Evolutionary conservation across 2,888 invertebrate species (phyloP).

Genomic region (Resseliella maxima): DNA sequence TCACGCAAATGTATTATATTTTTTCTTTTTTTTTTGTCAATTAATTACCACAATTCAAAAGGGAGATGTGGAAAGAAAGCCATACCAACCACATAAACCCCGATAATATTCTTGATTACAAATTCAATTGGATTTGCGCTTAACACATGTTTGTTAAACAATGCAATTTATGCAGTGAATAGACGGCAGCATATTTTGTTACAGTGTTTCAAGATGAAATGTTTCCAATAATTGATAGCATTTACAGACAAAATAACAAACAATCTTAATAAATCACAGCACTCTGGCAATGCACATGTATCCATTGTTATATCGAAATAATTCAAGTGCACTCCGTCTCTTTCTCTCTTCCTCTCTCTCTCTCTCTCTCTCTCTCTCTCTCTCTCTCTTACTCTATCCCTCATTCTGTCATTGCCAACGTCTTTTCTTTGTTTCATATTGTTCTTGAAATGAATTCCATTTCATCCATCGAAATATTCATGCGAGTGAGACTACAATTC

Average conservation of each 20-base stretch:
- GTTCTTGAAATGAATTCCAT: too few relatives aligned
- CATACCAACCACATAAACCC: neutral
- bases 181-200: neutral
- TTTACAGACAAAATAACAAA: slow-evolving; percentile 25
- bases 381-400: neutral
- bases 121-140: neutral
- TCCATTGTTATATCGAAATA: neutral
- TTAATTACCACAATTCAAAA: neutral
- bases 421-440: too few relatives aligned
- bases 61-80: too few relatives aligned
- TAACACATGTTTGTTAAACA: neutral
- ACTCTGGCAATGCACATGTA: neutral
- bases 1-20: neutral
- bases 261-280: neutral
- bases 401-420: too few relatives aligned
- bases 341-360: neutral
- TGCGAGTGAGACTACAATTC: neutral
- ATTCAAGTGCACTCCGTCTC: neutral
- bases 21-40: too few relatives aligned
- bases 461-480: neutral
- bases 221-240: neutral
- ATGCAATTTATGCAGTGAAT: neutral
- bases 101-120: neutral
- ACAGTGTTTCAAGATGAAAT: neutral
- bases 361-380: neutral